Conservation (phyloP, 2,113 vertebrate genomes). For the Camelus dromedarius region DNA sequence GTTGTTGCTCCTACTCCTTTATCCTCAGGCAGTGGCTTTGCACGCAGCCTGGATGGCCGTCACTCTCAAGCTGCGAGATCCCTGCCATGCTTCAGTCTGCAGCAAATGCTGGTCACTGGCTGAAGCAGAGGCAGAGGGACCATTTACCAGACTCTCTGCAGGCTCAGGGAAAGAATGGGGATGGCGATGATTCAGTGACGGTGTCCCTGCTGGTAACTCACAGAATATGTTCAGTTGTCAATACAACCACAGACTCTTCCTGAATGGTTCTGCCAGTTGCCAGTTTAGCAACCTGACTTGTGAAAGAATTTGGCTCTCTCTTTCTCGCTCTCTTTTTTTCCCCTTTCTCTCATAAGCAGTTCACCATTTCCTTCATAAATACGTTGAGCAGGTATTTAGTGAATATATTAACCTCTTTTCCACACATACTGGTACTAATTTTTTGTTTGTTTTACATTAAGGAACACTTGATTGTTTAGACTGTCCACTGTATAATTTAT, state of each 20-base stretch:
- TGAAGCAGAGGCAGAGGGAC: neutral
- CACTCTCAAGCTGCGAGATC: neutral
- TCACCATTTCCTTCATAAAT: slow-evolving; percentile 23
- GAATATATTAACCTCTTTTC: neutral
- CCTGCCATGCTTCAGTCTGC: neutral
- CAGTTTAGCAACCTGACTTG: neutral
- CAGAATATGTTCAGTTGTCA: neutral
- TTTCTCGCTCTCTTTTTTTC: neutral
- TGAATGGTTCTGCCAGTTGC: neutral
- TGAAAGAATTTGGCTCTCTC: neutral
- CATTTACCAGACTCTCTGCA: neutral
- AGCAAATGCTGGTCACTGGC: neutral
- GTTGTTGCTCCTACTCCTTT: neutral
- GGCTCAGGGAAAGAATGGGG: neutral
- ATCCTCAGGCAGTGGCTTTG: neutral
- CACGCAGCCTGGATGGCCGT: neutral
- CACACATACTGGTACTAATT: neutral
- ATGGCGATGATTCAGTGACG: fast-evolving
- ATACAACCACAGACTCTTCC: fast-evolving
- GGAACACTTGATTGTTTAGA: neutral
- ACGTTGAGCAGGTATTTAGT: neutral
- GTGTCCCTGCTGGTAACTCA: neutral
- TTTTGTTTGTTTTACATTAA: neutral
- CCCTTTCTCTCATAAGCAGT: neutral
- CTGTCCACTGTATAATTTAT: neutral